Conservation (phyloP, 1,140 invertebrate species). For the Apis dorsata region DNA sequence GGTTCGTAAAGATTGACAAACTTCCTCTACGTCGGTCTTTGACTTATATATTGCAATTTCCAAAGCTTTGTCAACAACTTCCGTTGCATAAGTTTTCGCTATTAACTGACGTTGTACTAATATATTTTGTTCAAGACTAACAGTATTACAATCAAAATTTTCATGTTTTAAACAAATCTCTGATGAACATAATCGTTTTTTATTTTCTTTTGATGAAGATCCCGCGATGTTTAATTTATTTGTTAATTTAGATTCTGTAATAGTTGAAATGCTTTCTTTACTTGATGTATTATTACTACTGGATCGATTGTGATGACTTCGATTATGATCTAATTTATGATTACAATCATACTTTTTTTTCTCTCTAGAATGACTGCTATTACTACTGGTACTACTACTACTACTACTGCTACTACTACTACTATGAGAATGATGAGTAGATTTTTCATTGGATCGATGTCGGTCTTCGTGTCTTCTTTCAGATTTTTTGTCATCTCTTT, state of each 20-base stretch:
- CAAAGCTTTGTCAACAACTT: conserved; percentile 77
- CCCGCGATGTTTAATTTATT: conserved; percentile 36
- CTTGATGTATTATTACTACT: conserved; percentile 41
- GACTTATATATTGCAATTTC: conserved; percentile 79
- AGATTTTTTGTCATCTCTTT: conserved; percentile 59
- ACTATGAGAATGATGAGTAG: conserved; percentile 59
- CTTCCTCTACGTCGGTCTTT: conserved; percentile 78
- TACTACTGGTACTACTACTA: conserved; percentile 29
- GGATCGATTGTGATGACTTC: conserved; percentile 57
- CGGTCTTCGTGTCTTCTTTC: conserved; percentile 62
- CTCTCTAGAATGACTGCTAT: conserved; percentile 60
- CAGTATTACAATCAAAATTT: background rate
- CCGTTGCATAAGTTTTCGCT: conserved; percentile 74
- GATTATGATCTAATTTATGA: conserved; percentile 59
- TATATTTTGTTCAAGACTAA: conserved; percentile 44
- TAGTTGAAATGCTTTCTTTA: conserved; percentile 46
- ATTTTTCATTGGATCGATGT: conserved; percentile 64
- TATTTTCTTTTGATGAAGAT: conserved; percentile 53
- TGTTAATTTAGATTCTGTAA: conserved; percentile 26
- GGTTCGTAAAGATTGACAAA: conserved; percentile 74
- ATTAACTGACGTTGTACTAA: conserved; percentile 56
- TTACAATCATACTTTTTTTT: conserved; percentile 69
- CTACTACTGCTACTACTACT: conserved; percentile 33
- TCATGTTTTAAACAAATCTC: conserved; percentile 37
- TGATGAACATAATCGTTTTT: conserved; percentile 42